Evolutionary conservation across 2,113 vertebrate species (phyloP).

Genomic region (Drymodes brunneopygia): DNA sequence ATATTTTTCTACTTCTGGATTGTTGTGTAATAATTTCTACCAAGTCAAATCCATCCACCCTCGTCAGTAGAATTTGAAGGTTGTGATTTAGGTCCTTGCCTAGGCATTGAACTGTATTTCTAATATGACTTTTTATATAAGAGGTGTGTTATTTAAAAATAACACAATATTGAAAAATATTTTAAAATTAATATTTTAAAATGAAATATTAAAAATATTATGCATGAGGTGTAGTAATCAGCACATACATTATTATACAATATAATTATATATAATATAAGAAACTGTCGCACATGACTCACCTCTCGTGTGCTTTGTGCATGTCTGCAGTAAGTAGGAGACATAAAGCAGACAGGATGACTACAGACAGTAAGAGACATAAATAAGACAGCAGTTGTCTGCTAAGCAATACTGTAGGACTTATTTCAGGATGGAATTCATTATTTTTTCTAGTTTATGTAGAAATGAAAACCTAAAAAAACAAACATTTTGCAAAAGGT

Average conservation of each 20-base stretch:
- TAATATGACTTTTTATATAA: background rate
- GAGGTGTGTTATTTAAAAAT: background rate
- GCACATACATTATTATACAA: background rate
- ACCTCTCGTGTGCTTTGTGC: background rate
- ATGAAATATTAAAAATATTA: background rate
- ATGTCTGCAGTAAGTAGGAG: background rate
- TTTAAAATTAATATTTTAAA: background rate
- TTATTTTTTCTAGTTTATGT: background rate
- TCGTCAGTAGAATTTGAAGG: background rate
- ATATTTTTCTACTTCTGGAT: background rate
- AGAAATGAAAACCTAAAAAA: background rate
- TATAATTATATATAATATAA: background rate
- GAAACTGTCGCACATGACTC: rapidly evolving
- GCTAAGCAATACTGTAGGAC: background rate
- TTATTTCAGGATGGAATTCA: background rate
- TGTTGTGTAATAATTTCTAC: background rate
- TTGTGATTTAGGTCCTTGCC: background rate
- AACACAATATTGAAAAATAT: background rate
- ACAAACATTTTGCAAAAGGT: background rate
- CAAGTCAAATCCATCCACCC: background rate
- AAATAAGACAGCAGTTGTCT: background rate
- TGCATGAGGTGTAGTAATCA: background rate
- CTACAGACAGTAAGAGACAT: background rate
- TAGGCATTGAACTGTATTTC: background rate
- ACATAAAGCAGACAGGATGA: background rate